phyloP scores from a whole-genome alignment of 2,888 invertebrate genomes.

The Trichogramma dendrolimi region DNA sequence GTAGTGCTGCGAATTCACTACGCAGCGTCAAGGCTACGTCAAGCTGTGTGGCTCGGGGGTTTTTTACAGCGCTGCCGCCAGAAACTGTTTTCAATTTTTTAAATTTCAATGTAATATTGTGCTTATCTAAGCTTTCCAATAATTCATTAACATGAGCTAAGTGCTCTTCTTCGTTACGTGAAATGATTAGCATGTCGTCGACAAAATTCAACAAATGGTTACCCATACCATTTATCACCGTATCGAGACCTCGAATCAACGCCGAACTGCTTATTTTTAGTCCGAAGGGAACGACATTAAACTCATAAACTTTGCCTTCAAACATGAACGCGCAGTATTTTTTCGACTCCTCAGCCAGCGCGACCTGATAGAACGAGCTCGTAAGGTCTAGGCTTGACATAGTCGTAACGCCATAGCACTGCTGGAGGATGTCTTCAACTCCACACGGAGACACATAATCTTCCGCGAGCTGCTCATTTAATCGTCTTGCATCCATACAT shows the following conservation, averaged over 20 bases:
- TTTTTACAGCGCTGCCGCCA: too few relatives aligned
- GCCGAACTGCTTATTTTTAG: background rate
- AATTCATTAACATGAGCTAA: background rate
- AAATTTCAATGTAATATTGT: background rate
- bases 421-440: background rate
- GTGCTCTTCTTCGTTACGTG: background rate
- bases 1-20: too few relatives aligned
- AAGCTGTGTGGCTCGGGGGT: too few relatives aligned
- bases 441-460: background rate
- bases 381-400: conserved; percentile 5
- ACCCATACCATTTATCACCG: conserved; percentile 1
- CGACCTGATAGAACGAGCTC: conserved; percentile 1
- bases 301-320: background rate
- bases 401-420: background rate
- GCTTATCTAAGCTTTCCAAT: background rate
- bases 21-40: too few relatives aligned
- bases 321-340: background rate
- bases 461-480: background rate
- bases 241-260: background rate
- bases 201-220: background rate
- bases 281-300: background rate
- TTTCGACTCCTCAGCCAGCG: background rate
- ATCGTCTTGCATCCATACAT: background rate
- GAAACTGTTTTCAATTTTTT: too few relatives aligned
- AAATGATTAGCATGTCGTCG: too few relatives aligned